A percentile compares a stretch with the other conserved stretches of the same genome.
These are phyloP conservation scores for Heliconius hewitsoni DNA, from an alignment of 1,140 invertebrate species.

Conservation along the genomic window DNA sequence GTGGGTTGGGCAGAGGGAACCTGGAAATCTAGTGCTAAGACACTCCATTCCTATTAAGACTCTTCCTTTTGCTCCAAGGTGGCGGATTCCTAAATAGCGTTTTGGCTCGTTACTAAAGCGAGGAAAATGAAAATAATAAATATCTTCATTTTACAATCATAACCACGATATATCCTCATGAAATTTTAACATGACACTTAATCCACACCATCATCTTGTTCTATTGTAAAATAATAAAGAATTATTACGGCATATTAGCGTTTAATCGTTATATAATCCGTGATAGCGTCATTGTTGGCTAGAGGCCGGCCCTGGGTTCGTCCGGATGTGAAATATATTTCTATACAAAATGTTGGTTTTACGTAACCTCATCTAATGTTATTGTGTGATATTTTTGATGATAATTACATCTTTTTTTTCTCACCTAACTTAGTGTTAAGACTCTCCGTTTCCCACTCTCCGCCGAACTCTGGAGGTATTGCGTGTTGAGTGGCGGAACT, in stretches of 20 bases:
- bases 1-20: no score
- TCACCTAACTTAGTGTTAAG: no score
- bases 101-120: no score
- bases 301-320: background rate
- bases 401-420: background rate
- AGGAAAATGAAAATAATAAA: no score
- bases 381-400: background rate
- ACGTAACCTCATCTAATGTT: background rate
- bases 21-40: no score
- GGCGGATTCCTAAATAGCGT: no score
- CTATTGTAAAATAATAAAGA: constrained; percentile 9
- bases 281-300: background rate
- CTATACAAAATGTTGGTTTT: background rate
- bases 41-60: no score
- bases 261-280: background rate
- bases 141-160: no score
- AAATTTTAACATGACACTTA: background rate
- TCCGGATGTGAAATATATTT: background rate
- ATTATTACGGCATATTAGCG: background rate
- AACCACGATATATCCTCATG: background rate
- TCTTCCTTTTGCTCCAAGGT: no score
- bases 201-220: background rate
- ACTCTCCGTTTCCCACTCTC: no score
- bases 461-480: no score
- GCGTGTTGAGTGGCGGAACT: no score